Evolutionary conservation across 2,888 invertebrate genomes (phyloP), one percentile per base, ranked within the genome.

Genomic region (Imbricaverruca yamaguchii): DNA sequence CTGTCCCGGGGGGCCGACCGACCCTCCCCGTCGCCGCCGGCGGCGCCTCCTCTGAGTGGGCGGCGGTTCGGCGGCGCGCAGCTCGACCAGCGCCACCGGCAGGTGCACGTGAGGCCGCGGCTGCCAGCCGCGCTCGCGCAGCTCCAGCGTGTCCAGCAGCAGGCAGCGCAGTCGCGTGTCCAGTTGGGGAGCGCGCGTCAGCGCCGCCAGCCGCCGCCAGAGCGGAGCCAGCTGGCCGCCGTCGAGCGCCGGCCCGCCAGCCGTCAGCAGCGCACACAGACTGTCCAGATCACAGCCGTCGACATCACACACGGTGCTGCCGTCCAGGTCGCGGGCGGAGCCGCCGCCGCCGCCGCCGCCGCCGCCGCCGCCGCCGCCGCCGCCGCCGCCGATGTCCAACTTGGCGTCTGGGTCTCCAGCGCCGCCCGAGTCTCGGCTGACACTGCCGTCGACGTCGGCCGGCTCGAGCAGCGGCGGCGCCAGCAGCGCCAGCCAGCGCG

Each of bases 11-110:
- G 82, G 2, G 61, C 61, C 61, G 61, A n/a, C 7, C 61, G 23
- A 25, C 67, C 6, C 12, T 25, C 25, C 53, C 7, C 13, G 74
- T 18, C 18, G 69, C 13, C 15, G 39, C 69, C 69, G 69, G 25
- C 74, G 55, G 11, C 74, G 13, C 69, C 6, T 12, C 39, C 53
- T 53, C 18, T 4, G 8, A 11, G 85, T 11, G 15, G 59, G 59
- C 59, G 59, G 86, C 74, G 86, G 90, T 90, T 85, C 89, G 90
- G 86, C 92, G 92, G 85, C 92, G 92, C 81, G 90, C 90, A 85
- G 90, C 92, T 86, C 89, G 92, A 82, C 90, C 92, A 81, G 91
- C 91, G 80, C 90, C 74, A 18, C 21, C 18, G 74, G 74, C 21
- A 55, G 53, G 53, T 18, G 23, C 53, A 74, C 53, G 55, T 74